These are phyloP conservation scores for Chloropsis cyanopogon DNA, from an alignment of 2,113 vertebrate genomes.

Conservation along the genomic window DNA sequence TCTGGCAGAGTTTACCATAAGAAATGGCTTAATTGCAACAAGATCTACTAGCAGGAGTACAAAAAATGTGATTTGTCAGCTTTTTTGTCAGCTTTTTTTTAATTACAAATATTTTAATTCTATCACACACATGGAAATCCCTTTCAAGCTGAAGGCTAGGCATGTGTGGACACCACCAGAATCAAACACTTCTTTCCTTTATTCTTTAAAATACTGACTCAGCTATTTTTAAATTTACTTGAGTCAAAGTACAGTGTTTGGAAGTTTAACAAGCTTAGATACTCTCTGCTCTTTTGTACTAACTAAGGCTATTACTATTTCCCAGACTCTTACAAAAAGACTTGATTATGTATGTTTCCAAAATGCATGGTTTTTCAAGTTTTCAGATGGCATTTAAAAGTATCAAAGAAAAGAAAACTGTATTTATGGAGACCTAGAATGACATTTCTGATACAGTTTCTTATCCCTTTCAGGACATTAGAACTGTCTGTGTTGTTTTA, in stretches of 20 bases:
- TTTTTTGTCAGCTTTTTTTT: not conserved
- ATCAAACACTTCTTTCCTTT: not conserved
- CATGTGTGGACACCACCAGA: not conserved
- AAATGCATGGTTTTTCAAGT: not conserved
- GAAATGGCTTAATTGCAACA: not conserved
- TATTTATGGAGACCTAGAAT: not conserved
- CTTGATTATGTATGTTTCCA: not conserved
- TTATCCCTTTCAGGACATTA: not conserved
- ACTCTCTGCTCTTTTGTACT: not conserved
- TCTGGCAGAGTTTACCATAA: slow-evolving; percentile 9
- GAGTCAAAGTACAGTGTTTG: not conserved
- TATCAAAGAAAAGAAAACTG: not conserved
- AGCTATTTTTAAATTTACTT: slow-evolving; percentile 37
- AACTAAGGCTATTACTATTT: not conserved
- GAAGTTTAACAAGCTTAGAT: not conserved
- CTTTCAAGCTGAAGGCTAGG: not conserved
- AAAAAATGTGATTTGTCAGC: not conserved
- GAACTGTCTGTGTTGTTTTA: not conserved
- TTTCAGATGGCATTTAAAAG: not conserved
- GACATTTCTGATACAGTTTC: not conserved
- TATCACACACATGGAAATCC: not conserved
- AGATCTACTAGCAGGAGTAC: not conserved
- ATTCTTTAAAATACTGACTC: not conserved
- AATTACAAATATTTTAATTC: slow-evolving; percentile 25
- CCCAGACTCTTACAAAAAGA: not conserved